Evolutionary conservation across 2,113 vertebrate genomes (phyloP), one percentile per base, ranked within the genome.

Genomic region (Poeciliopsis retropinna): DNA sequence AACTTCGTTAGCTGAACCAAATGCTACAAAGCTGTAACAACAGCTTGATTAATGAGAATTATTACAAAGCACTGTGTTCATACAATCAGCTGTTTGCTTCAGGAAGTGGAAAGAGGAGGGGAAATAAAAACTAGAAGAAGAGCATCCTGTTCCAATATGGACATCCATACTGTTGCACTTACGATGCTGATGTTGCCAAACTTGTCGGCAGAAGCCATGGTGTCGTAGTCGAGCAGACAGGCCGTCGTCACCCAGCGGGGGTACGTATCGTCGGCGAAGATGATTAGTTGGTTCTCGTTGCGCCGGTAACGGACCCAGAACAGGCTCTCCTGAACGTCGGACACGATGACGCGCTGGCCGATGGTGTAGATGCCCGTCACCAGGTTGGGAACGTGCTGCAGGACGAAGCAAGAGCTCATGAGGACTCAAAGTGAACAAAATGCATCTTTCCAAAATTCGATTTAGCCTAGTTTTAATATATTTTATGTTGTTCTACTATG

Each of bases 171-270:
- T 4, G 22, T 3, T 11, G 14, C 37, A 91, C 94, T 88, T 75
- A 95, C 95, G 0, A 99, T 97, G n/a, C 95, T 98, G 86, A 99
- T 99, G 93, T 99, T 99, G 73, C 98, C 98, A 78, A 99, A 99
- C 85, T 99, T 99, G 95, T 99, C 98, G 0, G 98, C 97, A 4
- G 96, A 95, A 10, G 98, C 98, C 92, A 99, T 97, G 0, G 98
- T 98, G 82, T 99, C 97, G 3, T 98, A 99, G 91, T 99, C 98
- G 0, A 99, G 95, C 51, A 99, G 94, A 11, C 96, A 97, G 54
- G 97, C 96, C 0, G 97, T 98, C 0, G 97, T 99, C 83, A 99
- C 96, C 98, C 98, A 99, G 62, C 98, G 96, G 0, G 98, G 98
- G 25, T 98, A 96, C 1, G 98, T 99, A 82, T 99, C 98, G 25